Base-by-base conservation (phyloP, 2,888 invertebrate genomes). In the Polydrusus cervinus region DNA sequence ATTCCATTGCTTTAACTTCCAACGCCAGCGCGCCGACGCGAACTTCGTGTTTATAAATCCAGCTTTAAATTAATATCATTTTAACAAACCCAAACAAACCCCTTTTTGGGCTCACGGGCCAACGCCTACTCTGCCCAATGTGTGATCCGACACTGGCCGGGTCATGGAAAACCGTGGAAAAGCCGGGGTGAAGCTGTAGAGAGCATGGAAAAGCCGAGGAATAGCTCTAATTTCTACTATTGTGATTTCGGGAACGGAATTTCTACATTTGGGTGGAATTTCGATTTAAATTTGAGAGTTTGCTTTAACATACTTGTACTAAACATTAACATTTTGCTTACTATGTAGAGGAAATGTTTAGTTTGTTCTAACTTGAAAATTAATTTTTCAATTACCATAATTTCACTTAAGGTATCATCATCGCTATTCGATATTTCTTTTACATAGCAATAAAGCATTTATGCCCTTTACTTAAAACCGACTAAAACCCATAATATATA, bases 161-260 rank as follows among this genome's bases (percentile, higher is more conserved):
- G 61, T 61, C 71, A 53, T 51, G 49, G 49, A 30, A 66, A 66
- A 66, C 38, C 14, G 49, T 61, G 62, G 60, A 62, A 34, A 34
- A 34, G 34, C 34, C 10, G 34, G 34, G 34, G 9, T n/a, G 5
- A 70, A 70, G 70, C 55, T 62, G 49, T 61, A 62, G 62, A 67
- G 55, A 55, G 67, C 67, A 40, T 53, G 34, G 65, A 67, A 40
- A 53, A 40, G 40, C 53, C 67, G 67, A 67, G 62, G 67, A 67
- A 71, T 49, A 71, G 61, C 71, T 64, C 71, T 71, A 71, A 71
- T 71, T 71, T 62, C 71, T 61, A 53, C 53, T 49, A 62, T 71
- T 61, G 61, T 71, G 62, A 71, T 71, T 61, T 71, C 68, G 64
- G 60, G 20, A 43, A 30, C 57, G 69, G 69, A 69, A 69, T 69